Conservation (phyloP, 1,140 invertebrate genomes). For the Micrasema minimum region DNA sequence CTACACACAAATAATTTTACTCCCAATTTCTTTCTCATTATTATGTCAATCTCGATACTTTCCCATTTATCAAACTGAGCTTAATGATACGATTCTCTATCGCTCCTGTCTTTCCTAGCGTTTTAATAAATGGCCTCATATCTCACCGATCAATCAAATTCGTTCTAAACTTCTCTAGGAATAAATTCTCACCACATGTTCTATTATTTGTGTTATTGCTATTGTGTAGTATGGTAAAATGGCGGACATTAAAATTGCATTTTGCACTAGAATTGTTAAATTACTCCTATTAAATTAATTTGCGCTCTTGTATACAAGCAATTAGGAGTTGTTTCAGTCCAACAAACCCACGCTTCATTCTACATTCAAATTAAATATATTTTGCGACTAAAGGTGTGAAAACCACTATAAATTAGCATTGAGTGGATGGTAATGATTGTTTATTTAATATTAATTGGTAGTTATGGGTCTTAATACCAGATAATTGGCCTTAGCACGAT, state of each 20-base stretch:
- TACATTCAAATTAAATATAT: background rate
- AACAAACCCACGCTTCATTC: background rate
- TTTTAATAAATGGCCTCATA: no score
- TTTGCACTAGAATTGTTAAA: background rate
- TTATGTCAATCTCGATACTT: no score
- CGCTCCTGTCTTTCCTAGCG: no score
- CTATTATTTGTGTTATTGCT: no score
- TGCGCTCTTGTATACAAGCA: background rate
- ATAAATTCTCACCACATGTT: no score
- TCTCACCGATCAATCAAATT: no score
- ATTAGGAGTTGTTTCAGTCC: background rate
- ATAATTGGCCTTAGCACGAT: background rate
- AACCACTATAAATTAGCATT: conserved; percentile 2
- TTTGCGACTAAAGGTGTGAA: conserved; percentile 1
- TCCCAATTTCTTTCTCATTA: no score
- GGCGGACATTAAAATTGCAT: background rate
- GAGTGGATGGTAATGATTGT: background rate
- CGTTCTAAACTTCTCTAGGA: no score
- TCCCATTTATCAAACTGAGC: no score
- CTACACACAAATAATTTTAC: no score
- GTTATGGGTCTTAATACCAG: background rate
- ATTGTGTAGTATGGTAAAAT: no score
- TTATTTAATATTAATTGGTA: background rate
- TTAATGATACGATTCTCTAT: no score
- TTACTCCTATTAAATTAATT: background rate